Percentiles rank a stretch among this genome's conserved stretches.
Evolutionary conservation across 1,140 invertebrate genomes (phyloP).

Genomic region (Vollenhovia emeryi): DNA sequence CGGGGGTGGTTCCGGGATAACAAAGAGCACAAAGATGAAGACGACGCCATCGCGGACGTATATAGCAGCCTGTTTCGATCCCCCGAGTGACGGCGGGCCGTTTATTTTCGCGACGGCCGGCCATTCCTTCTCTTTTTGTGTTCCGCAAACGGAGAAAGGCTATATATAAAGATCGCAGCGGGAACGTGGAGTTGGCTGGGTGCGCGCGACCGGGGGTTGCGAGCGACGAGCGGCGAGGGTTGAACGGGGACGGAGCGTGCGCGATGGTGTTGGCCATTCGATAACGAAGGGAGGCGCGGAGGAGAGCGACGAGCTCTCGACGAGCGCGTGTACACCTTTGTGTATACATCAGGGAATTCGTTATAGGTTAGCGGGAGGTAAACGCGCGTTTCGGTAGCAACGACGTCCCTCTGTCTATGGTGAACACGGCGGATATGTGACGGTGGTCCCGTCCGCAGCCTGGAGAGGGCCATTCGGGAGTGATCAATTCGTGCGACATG

Average conservation of each 20-base stretch:
- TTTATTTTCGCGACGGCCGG: conserved; percentile 40
- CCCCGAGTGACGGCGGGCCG: not conserved
- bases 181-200: conserved; percentile 46
- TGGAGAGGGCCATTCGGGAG: not conserved
- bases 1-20: not conserved
- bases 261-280: conserved; percentile 65
- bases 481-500: conserved; percentile 11
- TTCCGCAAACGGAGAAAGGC: conserved; percentile 12
- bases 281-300: conserved; percentile 68
- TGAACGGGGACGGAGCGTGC: conserved; percentile 63
- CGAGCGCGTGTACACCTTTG: conserved; percentile 65
- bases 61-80: not conserved
- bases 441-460: not conserved
- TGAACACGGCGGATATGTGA: not conserved
- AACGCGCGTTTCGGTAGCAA: conserved; percentile 55
- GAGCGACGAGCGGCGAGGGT: conserved; percentile 43
- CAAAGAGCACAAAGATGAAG: not conserved
- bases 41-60: not conserved
- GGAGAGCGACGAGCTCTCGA: conserved; percentile 66
- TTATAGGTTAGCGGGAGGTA: conserved; percentile 48
- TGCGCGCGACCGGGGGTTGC: conserved; percentile 45
- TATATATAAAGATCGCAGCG: conserved; percentile 35
- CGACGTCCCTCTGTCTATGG: not conserved
- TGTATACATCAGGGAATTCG: conserved; percentile 60
- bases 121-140: conserved; percentile 15